phyloP scores from a whole-genome alignment of 2,888 invertebrate genomes.

The Apamea sordens region DNA sequence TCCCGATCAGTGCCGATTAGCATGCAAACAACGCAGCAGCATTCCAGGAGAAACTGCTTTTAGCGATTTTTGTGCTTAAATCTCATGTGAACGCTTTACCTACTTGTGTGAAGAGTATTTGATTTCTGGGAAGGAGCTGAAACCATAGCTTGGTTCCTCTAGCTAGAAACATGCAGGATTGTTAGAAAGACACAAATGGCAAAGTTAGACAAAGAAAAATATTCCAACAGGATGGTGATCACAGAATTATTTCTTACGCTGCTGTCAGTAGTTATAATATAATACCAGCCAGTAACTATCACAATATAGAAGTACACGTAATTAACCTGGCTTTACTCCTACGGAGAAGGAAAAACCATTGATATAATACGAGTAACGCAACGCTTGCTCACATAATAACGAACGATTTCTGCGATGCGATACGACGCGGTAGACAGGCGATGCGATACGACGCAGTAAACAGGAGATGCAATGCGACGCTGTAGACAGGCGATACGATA shows the following conservation, averaged over 20 bases:
- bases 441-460: no score
- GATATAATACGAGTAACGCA: no score
- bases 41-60: slow-evolving; percentile 37
- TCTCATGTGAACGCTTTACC: not conserved
- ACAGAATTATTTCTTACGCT: no score
- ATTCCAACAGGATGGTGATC: not conserved
- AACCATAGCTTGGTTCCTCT: not conserved
- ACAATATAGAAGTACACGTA: no score
- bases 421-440: no score
- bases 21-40: slow-evolving; percentile 46
- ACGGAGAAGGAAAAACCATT: no score
- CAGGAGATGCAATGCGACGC: no score
- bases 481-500: no score
- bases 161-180: not conserved
- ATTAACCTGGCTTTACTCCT: not conserved
- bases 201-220: not conserved
- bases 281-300: no score
- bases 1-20: slow-evolving; percentile 49
- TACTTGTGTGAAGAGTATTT: not conserved
- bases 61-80: slow-evolving; percentile 24
- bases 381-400: no score
- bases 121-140: not conserved
- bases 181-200: not conserved
- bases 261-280: no score
- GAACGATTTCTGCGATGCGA: no score